A percentile compares a stretch with the other conserved stretches of the same genome.
phyloP scores from a whole-genome alignment of 1,140 invertebrate genomes.

The Drosophila tsacasi region DNA sequence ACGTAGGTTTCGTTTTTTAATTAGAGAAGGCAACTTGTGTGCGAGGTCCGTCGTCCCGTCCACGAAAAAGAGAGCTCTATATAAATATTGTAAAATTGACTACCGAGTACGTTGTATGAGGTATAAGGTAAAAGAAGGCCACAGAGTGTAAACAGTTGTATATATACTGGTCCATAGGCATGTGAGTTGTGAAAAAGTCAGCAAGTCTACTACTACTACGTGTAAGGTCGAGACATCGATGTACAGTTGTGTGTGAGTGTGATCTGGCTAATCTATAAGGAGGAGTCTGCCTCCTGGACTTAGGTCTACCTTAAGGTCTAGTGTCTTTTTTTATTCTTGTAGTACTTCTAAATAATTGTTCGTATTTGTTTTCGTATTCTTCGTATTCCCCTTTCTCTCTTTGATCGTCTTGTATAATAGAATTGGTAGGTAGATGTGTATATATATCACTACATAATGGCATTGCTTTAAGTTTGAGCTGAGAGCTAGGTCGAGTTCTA shows the following conservation, averaged over 20 bases:
- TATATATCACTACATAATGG: constrained; percentile 83
- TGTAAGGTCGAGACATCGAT: constrained; percentile 49
- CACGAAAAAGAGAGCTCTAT: constrained; percentile 29
- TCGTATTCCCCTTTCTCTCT: constrained; percentile 9
- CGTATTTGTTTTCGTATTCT: constrained; percentile 6
- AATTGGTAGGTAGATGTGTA: constrained; percentile 41
- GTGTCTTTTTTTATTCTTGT: constrained; percentile 17
- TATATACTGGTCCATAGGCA: constrained; percentile 72
- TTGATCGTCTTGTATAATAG: constrained; percentile 45
- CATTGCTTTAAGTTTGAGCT: constrained; percentile 79
- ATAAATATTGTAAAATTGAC: constrained; percentile 71
- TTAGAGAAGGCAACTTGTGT: constrained; percentile 77
- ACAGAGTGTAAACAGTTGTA: constrained; percentile 75
- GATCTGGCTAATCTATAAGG: constrained; percentile 27
- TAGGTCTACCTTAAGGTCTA: constrained; percentile 22
- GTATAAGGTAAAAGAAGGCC: constrained; percentile 79
- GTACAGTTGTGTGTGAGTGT: constrained; percentile 28
- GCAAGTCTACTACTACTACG: constrained; percentile 56
- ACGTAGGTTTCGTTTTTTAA: constrained; percentile 29
- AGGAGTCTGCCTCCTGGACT: constrained; percentile 13
- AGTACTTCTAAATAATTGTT: constrained; percentile 23
- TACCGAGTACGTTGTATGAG: constrained; percentile 82
- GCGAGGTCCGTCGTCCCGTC: constrained; percentile 44
- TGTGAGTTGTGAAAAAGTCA: constrained; percentile 68
- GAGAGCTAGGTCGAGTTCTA: constrained; percentile 15